A percentile compares a stretch with the other conserved stretches of the same genome.
Conservation (phyloP, 2,888 invertebrate species). For the Drosophila fungiperda region DNA sequence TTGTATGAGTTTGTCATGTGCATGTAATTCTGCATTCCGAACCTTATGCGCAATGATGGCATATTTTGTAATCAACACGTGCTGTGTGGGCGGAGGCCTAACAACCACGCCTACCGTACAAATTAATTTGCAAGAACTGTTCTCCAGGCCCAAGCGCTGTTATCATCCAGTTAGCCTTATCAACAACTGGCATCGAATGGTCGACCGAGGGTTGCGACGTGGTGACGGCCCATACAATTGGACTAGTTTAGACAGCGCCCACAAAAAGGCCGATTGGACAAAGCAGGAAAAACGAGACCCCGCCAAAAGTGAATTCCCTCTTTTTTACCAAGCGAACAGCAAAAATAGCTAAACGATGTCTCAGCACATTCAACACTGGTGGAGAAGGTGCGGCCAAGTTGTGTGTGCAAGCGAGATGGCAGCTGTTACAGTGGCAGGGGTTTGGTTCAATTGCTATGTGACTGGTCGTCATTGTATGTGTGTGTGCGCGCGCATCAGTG, state of each 20-base stretch:
- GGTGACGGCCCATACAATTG: slow-evolving; percentile 72
- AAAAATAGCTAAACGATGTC: slow-evolving; percentile 51
- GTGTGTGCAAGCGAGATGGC: slow-evolving; percentile 65
- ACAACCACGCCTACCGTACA: slow-evolving; percentile 76
- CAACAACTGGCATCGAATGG: slow-evolving; percentile 52
- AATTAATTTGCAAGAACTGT: slow-evolving; percentile 72
- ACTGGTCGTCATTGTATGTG: slow-evolving; percentile 66
- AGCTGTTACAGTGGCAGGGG: slow-evolving; percentile 66
- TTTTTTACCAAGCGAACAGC: slow-evolving; percentile 84
- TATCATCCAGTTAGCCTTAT: slow-evolving; percentile 66
- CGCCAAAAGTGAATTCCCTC: slow-evolving; percentile 86
- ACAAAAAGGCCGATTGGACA: slow-evolving; percentile 78
- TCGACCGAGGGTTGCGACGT: slow-evolving; percentile 59
- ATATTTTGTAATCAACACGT: slow-evolving; percentile 64
- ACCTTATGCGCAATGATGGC: slow-evolving; percentile 63
- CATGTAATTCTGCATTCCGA: slow-evolving; percentile 14
- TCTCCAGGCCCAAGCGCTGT: slow-evolving; percentile 57
- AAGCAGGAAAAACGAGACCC: slow-evolving; percentile 85
- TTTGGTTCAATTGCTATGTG: slow-evolving; percentile 69
- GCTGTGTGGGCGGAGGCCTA: slow-evolving; percentile 77
- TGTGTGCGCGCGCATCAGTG: slow-evolving; percentile 11
- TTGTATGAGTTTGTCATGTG: neutral
- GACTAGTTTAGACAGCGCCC: slow-evolving; percentile 72
- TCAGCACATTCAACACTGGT: slow-evolving; percentile 54
- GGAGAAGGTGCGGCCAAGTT: slow-evolving; percentile 64